Evolutionary conservation across 2,888 invertebrate genomes (phyloP).

Genomic region (Platycnemis pennipes): DNA sequence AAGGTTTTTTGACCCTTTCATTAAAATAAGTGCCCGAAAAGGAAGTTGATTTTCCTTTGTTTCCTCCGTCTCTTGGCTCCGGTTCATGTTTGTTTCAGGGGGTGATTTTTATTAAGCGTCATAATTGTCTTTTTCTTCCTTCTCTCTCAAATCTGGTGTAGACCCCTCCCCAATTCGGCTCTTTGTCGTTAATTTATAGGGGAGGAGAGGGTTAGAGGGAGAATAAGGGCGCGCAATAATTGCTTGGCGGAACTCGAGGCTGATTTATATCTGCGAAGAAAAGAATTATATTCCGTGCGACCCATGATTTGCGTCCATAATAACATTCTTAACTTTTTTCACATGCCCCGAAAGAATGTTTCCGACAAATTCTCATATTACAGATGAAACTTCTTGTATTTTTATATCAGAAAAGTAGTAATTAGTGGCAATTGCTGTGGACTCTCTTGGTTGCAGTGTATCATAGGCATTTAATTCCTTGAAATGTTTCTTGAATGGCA

Average conservation of each 20-base stretch:
- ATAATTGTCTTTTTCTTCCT: neutral
- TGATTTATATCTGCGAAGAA: neutral
- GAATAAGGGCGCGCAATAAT: too few species aligned
- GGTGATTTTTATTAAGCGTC: neutral
- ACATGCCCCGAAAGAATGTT: too few species aligned
- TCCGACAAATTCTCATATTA: too few species aligned
- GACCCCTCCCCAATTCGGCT: neutral
- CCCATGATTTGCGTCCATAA: too few species aligned
- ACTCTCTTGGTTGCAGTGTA: too few species aligned
- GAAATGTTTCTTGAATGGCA: too few species aligned
- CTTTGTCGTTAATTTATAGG: neutral
- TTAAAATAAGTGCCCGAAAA: slow-evolving; percentile 58
- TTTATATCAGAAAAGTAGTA: too few species aligned
- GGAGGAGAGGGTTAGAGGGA: neutral
- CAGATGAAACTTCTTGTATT: too few species aligned
- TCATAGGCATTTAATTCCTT: too few species aligned
- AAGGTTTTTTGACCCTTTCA: slow-evolving; percentile 61
- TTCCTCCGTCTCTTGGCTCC: slow-evolving; percentile 11
- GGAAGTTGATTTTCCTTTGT: slow-evolving; percentile 35
- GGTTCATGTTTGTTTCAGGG: neutral
- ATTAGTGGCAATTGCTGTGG: too few species aligned
- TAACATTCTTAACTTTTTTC: too few species aligned
- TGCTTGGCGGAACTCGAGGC: neutral
- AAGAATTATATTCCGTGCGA: neutral
- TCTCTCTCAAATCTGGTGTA: neutral